Conservation (phyloP, 2,888 invertebrate species). For the Plebejus argus region DNA sequence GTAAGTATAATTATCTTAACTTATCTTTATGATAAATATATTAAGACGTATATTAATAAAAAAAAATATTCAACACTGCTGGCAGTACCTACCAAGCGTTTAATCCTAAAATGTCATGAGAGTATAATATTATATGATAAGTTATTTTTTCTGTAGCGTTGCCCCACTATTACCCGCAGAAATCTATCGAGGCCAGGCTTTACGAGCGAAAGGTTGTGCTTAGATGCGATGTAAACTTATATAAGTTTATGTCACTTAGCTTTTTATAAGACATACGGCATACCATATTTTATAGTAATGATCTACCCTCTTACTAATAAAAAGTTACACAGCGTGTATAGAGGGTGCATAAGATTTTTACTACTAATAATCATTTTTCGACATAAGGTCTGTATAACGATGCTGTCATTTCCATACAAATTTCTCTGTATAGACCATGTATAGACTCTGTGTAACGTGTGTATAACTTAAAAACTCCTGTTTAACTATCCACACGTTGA, state of each 20-base stretch:
- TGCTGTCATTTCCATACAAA: no score
- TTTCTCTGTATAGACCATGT: no score
- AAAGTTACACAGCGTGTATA: no score
- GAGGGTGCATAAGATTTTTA: no score
- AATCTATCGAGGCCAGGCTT: constrained; percentile 24
- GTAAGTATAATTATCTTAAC: neutral
- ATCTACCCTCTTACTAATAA: no score
- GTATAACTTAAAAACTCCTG: no score
- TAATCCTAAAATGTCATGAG: constrained; percentile 13
- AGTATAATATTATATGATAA: constrained; percentile 18
- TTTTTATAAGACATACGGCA: neutral
- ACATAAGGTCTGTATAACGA: no score
- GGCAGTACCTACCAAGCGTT: constrained; percentile 2
- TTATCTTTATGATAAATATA: neutral
- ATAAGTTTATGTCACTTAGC: constrained; percentile 23
- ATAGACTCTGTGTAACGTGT: no score
- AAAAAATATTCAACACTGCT: neutral
- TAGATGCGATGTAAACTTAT: constrained; percentile 17
- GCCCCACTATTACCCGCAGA: neutral
- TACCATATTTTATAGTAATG: neutral
- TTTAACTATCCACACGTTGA: no score
- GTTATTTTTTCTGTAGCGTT: neutral
- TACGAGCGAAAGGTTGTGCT: constrained; percentile 23
- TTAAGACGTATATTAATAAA: neutral
- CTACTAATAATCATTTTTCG: no score